Percentiles rank a stretch among this genome's conserved stretches.
Evolutionary conservation across 1,140 invertebrate genomes (phyloP).

Genomic region (Atta colombica): DNA sequence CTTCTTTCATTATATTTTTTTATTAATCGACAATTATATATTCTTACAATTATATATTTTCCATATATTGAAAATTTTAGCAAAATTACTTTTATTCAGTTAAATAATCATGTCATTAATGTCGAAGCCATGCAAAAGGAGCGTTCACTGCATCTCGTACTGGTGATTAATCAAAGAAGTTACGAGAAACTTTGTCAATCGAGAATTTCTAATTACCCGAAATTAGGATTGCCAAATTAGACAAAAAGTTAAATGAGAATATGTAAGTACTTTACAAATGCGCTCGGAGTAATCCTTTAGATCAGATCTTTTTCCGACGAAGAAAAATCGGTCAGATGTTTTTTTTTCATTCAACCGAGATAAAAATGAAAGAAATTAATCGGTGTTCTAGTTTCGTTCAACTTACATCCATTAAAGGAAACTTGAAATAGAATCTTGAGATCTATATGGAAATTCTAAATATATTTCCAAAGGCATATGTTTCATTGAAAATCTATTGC

Average conservation of each 20-base stretch:
- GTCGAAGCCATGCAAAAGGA: not conserved
- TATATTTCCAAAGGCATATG: conserved; percentile 13
- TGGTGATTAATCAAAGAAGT: conserved; percentile 63
- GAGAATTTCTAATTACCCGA: conserved; percentile 27
- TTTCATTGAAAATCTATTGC: not conserved
- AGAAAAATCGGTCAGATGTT: conserved; percentile 16
- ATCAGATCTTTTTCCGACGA: conserved; percentile 31
- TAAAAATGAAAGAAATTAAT: conserved; percentile 1
- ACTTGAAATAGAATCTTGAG: not conserved
- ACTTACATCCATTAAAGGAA: not conserved
- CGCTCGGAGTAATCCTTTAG: not conserved
- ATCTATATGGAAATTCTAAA: conserved; percentile 10
- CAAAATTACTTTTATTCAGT: conserved; percentile 58
- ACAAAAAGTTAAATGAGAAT: conserved; percentile 16
- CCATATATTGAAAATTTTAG: not conserved
- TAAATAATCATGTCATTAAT: conserved; percentile 28
- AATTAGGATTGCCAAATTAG: conserved; percentile 40
- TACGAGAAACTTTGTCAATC: not conserved
- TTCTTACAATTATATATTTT: not conserved
- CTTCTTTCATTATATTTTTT: not conserved
- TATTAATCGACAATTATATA: conserved; percentile 20
- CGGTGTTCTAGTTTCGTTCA: not conserved
- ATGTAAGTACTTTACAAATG: not conserved
- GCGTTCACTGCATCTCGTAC: not conserved
- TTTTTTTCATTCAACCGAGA: not conserved